Base-by-base conservation (phyloP, 2,888 invertebrate species). In the Diachrysia chrysitis region DNA sequence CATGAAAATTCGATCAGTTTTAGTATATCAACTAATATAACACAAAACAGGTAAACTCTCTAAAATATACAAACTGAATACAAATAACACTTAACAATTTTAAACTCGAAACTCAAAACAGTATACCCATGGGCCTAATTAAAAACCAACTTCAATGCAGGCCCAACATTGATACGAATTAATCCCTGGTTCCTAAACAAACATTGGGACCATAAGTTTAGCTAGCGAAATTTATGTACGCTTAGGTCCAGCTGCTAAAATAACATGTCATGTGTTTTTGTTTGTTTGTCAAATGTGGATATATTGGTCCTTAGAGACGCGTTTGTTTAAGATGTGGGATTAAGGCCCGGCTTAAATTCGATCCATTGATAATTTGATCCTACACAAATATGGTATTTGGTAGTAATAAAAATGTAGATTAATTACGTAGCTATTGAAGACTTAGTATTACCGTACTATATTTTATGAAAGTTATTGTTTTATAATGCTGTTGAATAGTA, bases 151-250 rank as follows among this genome's bases (percentile, higher is more conserved):
- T 78, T 67, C 46, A 58, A 21, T 61, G 64, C 16, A 68, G 54
- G 55, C 46, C 55, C 54, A 79, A 81, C 76, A 81, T 79, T 81
- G 76, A 70, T 76, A 78, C 68, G 76, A 78, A 76, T 76, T 72
- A 70, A 79, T 79, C 69, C 77, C 67, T 29, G 37, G 68, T 70
- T 71, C 82, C 79, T 82, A 73, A 73, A 71, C 71, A 79, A 80
- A 80, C 77, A 62, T 70, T 59, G 63, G 63, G 69, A 68, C 61
- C 17, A 65, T 69, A 69, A 79, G 65, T 79, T 81, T 66, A 25
- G 59, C 17, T 23, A 70, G 48, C 64, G 32, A 74, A 73, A 73
- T 63, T 78, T 77, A 60, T 62, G 62, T 66, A 58, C 59, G 64
- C 51, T 73, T 63, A 65, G 60, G 58, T 35, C 32, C 32, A 61